A percentile compares a stretch with the other conserved stretches of the same genome.
phyloP scores from a whole-genome alignment of 2,888 invertebrate genomes.

The Phortica okadai region DNA sequence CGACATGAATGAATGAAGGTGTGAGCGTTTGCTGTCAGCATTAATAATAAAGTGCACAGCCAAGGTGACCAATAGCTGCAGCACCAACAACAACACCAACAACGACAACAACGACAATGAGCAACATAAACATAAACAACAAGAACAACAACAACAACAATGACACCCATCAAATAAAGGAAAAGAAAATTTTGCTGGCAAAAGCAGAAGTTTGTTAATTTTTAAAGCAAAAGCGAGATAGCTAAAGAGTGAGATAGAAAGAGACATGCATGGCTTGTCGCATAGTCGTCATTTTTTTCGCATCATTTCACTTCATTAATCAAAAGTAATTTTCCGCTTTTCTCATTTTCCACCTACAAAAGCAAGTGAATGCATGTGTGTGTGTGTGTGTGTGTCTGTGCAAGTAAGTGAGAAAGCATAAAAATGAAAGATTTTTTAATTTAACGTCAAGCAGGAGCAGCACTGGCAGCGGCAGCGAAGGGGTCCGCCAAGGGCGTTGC shows the following conservation, averaged over 20 bases:
- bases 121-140: slow-evolving; percentile 53
- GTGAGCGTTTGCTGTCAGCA: slow-evolving; percentile 36
- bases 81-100: slow-evolving; percentile 24
- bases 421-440: slow-evolving; percentile 52
- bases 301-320: slow-evolving; percentile 65
- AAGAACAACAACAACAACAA: not conserved
- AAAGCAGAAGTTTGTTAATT: slow-evolving; percentile 44
- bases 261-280: slow-evolving; percentile 30
- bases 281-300: slow-evolving; percentile 36
- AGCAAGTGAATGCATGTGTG: no score
- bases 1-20: slow-evolving; percentile 3
- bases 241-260: slow-evolving; percentile 39
- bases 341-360: slow-evolving; percentile 33
- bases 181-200: slow-evolving; percentile 31
- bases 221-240: slow-evolving; percentile 38
- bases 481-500: slow-evolving; percentile 2
- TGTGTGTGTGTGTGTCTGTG: not conserved
- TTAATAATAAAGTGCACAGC: slow-evolving; percentile 58
- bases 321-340: slow-evolving; percentile 64
- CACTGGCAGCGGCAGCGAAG: slow-evolving; percentile 17
- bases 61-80: not conserved
- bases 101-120: slow-evolving; percentile 28
- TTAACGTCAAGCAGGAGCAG: slow-evolving; percentile 54
- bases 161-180: not conserved
- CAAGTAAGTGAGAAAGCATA: not conserved